Evolutionary conservation across 1,140 invertebrate genomes (phyloP), one percentile per base, ranked within the genome.

Genomic region (Gryon sp.): DNA sequence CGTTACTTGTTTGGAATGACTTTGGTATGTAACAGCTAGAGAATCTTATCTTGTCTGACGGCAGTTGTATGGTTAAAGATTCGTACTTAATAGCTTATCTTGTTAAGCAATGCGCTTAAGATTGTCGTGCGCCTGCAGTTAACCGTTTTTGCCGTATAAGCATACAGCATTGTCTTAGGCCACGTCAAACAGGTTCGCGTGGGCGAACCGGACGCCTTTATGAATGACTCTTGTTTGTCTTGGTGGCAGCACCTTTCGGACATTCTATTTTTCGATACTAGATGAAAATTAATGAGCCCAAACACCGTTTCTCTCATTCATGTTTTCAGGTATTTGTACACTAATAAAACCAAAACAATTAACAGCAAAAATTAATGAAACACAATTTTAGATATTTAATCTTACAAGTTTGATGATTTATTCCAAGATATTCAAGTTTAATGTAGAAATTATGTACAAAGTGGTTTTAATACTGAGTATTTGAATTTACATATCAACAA

Each of bases 11-110:
- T 43, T 52, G 62, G 55, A 73, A 73, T 80, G 68, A 83, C 65
- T 70, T 43, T 77, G 73, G 78, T 65, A 77, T 80, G 80, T 80
- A 81, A 74, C 53, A 76, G 70, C 80, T 80, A 76, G 74, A 70
- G 65, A 68, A 66, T 70, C 77, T 86, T 86, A 87, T 87, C 86
- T 87, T 86, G 85, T 86, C 81, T 80, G 72, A 69, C 32, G 74
- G 80, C 80, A 80, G 76, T 83, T 82, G 78, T 78, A 78, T 78
- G 80, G 68, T 82, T 78, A 59, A 77, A 75, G 80, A 82, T 83
- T 83, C 82, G 72, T 84, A 85, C 80, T 87, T 86, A 87, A 87
- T 85, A 83, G 66, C 84, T 88, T 88, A 87, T 88, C 86, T 86
- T 87, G 85, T 87, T 83, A 84, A 83, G 78, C 81, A 82, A 79